Percentiles rank a stretch among this genome's conserved stretches.
phyloP scores from a whole-genome alignment of 2,797 vertebrate genomes.

The Pipistrellus pipistrellus region DNA sequence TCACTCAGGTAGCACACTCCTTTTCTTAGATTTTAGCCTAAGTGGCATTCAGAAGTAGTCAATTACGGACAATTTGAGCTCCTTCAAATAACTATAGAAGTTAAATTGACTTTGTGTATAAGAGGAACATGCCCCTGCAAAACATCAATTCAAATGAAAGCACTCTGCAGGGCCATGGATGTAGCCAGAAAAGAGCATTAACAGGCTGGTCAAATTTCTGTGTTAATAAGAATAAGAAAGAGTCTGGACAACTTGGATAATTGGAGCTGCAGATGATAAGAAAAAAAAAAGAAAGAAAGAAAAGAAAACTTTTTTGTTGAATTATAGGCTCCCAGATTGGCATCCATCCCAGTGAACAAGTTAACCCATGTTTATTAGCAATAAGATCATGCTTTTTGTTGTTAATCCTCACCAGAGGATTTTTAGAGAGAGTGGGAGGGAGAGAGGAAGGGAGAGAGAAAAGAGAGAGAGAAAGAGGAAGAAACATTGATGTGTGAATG shows the following conservation, averaged over 20 bases:
- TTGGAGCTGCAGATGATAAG: constrained; percentile 55
- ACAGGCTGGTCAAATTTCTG: constrained; percentile 42
- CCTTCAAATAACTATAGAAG: constrained; percentile 61
- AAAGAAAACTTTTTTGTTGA: constrained; percentile 57
- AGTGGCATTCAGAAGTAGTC: constrained; percentile 63
- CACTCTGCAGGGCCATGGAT: background rate
- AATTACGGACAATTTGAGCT: constrained; percentile 53
- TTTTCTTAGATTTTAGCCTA: constrained; percentile 65
- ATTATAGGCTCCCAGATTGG: constrained; percentile 21
- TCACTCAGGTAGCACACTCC: background rate
- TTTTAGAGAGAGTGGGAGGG: background rate
- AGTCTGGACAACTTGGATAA: constrained; percentile 44
- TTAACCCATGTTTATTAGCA: constrained; percentile 27
- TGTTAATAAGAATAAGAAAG: background rate
- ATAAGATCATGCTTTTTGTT: background rate
- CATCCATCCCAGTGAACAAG: constrained; percentile 54
- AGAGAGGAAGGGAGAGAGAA: background rate
- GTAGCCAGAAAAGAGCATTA: constrained; percentile 57
- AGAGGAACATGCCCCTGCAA: constrained; percentile 42
- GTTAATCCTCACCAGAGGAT: background rate
- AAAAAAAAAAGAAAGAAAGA: constrained; percentile 39
- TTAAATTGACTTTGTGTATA: constrained; percentile 62
- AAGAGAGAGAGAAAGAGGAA: background rate
- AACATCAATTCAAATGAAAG: constrained; percentile 36
- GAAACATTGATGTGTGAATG: background rate